A percentile compares a stretch with the other conserved stretches of the same genome.
phyloP scores from a whole-genome alignment of 2,113 vertebrate genomes.

The Chlorodrepanis virens region DNA sequence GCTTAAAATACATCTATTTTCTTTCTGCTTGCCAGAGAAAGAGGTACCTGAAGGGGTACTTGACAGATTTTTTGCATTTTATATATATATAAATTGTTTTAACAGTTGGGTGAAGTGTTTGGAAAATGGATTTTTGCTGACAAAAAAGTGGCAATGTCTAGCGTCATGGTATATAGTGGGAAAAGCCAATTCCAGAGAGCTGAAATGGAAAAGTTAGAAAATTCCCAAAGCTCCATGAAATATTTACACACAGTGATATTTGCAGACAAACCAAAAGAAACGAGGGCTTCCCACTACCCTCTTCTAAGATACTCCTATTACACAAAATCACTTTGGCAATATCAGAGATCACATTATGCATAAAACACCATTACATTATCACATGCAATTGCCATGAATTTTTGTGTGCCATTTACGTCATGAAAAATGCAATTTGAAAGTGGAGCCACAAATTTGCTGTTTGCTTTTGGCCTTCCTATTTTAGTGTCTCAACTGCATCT shows the following conservation, averaged over 20 bases:
- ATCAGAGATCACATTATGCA: background rate
- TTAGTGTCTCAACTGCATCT: background rate
- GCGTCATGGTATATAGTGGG: background rate
- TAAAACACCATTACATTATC: background rate
- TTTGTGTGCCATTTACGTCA: background rate
- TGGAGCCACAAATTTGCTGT: background rate
- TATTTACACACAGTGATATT: background rate
- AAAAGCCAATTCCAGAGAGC: background rate
- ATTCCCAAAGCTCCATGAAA: conserved; percentile 1
- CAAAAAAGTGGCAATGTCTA: background rate
- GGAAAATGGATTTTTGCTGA: conserved; percentile 8
- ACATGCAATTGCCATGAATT: background rate
- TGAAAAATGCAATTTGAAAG: background rate
- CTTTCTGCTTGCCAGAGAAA: background rate
- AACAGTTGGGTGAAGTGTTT: background rate
- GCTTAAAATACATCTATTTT: background rate
- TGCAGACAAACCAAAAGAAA: background rate
- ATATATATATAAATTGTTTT: background rate
- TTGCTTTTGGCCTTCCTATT: background rate
- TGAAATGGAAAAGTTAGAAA: conserved; percentile 17
- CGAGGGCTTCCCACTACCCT: background rate
- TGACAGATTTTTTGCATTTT: background rate
- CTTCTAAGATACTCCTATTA: background rate
- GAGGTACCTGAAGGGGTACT: background rate
- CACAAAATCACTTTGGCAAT: background rate